Percentiles rank a stretch among this genome's conserved stretches.
phyloP scores from a whole-genome alignment of 2,888 invertebrate species.

The Aphodius sticticus region DNA sequence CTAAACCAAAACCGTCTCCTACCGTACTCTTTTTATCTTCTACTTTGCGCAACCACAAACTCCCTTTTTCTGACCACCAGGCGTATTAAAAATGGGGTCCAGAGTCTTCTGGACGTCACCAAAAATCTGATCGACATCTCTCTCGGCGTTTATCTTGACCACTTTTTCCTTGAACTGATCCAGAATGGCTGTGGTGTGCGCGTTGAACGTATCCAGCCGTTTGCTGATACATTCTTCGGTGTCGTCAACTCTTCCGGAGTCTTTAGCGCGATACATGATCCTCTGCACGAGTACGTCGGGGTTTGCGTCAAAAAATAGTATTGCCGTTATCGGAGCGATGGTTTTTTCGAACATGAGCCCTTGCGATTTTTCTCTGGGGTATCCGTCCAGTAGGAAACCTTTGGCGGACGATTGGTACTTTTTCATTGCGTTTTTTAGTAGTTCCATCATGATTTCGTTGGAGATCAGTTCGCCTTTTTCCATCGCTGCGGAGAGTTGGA shows the following conservation, averaged over 20 bases:
- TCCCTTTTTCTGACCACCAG: background rate
- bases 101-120: conserved; percentile 69
- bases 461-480: conserved; percentile 88
- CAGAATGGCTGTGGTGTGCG: conserved; percentile 85
- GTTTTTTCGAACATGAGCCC: conserved; percentile 82
- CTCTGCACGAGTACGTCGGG: conserved; percentile 80
- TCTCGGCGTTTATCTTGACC: conserved; percentile 83
- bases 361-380: conserved; percentile 89
- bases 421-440: conserved; percentile 85
- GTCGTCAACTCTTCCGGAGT: conserved; percentile 89
- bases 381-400: conserved; percentile 92
- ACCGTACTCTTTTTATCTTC: background rate
- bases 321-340: conserved; percentile 63
- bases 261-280: conserved; percentile 78
- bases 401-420: conserved; percentile 69
- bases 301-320: conserved; percentile 86
- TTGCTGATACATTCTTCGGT: conserved; percentile 93
- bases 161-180: conserved; percentile 82
- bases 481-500: conserved; percentile 85
- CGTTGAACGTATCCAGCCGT: conserved; percentile 88
- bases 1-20: too few relatives aligned
- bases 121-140: conserved; percentile 79
- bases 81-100: conserved; percentile 56
- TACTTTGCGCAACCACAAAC: background rate
- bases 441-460: conserved; percentile 85